Evolutionary conservation across 1,140 invertebrate species (phyloP), one percentile per base, ranked within the genome.

Genomic region (Drosophila arawakana): DNA sequence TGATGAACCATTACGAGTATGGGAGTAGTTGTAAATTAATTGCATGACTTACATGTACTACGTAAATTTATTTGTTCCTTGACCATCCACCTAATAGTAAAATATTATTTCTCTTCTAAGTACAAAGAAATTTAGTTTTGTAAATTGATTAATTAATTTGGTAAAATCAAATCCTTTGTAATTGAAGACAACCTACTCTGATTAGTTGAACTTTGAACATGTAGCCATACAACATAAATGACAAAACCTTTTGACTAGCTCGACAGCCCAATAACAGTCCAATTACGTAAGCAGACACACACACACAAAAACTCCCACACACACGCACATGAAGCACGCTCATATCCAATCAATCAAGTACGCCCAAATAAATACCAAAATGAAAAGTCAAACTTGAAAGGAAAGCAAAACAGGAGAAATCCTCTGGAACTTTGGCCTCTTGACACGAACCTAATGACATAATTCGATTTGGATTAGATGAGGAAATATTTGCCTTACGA

Each of bases 401-500:
- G 43, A 46, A 37, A 39, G 54, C 54, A 34, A 10, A 39, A 13
- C 35, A 41, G 30, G 6, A 34, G 54, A 46, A 63, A 55, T 50
- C 18, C 50, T 13, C 6, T 30, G 21, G 15, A 73, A 59, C 37
- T 66, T 52, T 65, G 62, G 13, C 46, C 44, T 57, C 15, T 62
- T 39, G 65, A 15, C 35, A 65, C 46, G 54, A 52, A 52, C 9
- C 30, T 84, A 66, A 86, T 70, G 68, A 79, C 78, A 81, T 86
- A 79, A 86, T 86, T 82, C 46, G 78, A 88, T 88, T 88, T 79
- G 61, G 57, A 49, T 69, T 69, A 54, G 13, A 34, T 5, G 37
- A 30, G 13, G 54, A 41, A 57, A 41, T 59, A 57, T 61, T 66
- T 25, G 78, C 65, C 65, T 78, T 69, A 39, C 37, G 73, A 41